A percentile compares a stretch with the other conserved stretches of the same genome.
Conservation (phyloP, 1,140 invertebrate genomes). For the Drosophila nebulosa region DNA sequence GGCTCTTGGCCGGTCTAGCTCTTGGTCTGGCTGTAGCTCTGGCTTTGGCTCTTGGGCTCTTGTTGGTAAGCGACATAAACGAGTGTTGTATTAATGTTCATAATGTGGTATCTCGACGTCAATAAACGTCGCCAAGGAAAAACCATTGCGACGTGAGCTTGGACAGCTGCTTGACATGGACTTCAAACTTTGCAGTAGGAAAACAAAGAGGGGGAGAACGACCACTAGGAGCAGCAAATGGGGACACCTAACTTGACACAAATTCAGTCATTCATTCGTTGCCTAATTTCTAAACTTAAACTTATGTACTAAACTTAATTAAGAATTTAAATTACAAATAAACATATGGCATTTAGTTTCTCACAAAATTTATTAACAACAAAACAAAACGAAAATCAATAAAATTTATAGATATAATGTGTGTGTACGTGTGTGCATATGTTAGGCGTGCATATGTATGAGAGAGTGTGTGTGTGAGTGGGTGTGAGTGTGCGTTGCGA, state of each 20-base stretch:
- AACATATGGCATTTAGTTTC: slow-evolving; percentile 3
- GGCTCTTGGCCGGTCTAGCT: slow-evolving; percentile 32
- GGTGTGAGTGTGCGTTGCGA: slow-evolving; percentile 23
- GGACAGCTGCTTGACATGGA: slow-evolving; percentile 65
- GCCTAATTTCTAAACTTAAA: slow-evolving; percentile 20
- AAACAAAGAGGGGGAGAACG: background rate
- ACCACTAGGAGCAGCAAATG: background rate
- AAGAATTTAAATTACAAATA: background rate
- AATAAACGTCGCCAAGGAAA: slow-evolving; percentile 73
- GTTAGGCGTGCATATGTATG: slow-evolving; percentile 18
- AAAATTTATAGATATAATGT: slow-evolving; percentile 6
- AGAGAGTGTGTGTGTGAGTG: slow-evolving; percentile 28
- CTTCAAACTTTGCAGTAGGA: background rate
- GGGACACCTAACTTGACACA: background rate
- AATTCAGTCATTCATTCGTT: background rate
- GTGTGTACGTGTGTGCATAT: slow-evolving; percentile 16
- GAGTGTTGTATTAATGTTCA: slow-evolving; percentile 81
- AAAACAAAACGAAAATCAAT: background rate
- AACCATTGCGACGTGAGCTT: slow-evolving; percentile 52
- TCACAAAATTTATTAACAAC: slow-evolving; percentile 20
- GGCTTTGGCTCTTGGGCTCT: slow-evolving; percentile 7
- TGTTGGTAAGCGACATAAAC: slow-evolving; percentile 80
- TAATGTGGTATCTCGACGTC: slow-evolving; percentile 80
- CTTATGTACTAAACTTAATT: slow-evolving; percentile 11
- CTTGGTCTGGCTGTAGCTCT: background rate